Percentiles rank a stretch among this genome's conserved stretches.
Evolutionary conservation across 2,888 invertebrate species (phyloP).

Genomic region (Thecocarcelia acutangulata): DNA sequence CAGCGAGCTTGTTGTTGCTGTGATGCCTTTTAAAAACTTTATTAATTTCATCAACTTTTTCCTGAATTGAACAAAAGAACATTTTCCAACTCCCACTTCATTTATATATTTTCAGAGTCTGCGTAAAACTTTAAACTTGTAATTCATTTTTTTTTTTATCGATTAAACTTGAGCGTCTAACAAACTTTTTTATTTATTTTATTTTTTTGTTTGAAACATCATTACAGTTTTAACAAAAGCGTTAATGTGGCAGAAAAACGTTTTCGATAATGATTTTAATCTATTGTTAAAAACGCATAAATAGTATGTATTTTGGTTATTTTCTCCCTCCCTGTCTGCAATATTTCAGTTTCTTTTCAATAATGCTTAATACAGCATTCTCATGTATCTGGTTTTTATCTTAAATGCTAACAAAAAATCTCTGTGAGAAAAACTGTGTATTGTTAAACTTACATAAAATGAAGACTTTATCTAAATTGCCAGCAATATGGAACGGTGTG

Average conservation of each 20-base stretch:
- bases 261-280: constrained; percentile 65
- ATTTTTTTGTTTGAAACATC: constrained; percentile 14
- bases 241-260: constrained; percentile 67
- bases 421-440: constrained; percentile 27
- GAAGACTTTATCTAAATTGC: constrained; percentile 60
- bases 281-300: constrained; percentile 51
- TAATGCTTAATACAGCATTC: constrained; percentile 6
- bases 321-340: constrained; percentile 5
- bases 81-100: constrained; percentile 24
- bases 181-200: constrained; percentile 19
- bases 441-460: constrained; percentile 42
- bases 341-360: constrained; percentile 1
- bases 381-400: constrained; percentile 22
- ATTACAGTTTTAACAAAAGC: constrained; percentile 59
- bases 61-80: not conserved
- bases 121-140: constrained; percentile 30
- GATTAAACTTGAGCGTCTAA: constrained; percentile 37
- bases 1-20: constrained; percentile 28
- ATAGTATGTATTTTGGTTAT: constrained; percentile 30
- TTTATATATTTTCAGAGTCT: constrained; percentile 18
- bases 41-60: constrained; percentile 39
- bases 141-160: constrained; percentile 26
- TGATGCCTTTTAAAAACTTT: constrained; percentile 30
- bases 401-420: not conserved
- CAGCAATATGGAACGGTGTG: constrained; percentile 50